phyloP scores from a whole-genome alignment of 2,797 vertebrate species.

The Lindbergichthys nudifrons region DNA sequence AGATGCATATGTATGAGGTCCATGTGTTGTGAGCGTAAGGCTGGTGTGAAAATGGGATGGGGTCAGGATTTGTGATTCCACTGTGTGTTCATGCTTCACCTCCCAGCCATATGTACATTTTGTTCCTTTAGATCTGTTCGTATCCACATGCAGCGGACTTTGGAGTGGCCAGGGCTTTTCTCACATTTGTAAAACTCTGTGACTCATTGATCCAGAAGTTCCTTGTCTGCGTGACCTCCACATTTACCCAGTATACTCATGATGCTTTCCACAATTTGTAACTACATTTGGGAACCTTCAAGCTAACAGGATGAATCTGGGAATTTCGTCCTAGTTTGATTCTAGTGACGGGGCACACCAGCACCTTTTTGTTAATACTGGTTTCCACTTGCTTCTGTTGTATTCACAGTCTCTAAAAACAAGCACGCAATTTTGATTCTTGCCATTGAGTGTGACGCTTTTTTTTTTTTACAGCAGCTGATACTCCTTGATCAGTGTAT shows the following conservation, averaged over 20 bases:
- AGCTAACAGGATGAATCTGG: slow-evolving; percentile 42
- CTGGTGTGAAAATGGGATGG: slow-evolving; percentile 12
- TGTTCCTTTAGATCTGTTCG: slow-evolving; percentile 59
- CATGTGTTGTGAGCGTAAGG: background rate
- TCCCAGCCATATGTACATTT: slow-evolving; percentile 56
- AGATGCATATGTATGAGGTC: slow-evolving; percentile 17
- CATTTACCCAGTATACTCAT: background rate
- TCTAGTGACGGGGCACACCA: slow-evolving; percentile 41
- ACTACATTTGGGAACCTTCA: slow-evolving; percentile 23
- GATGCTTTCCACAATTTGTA: slow-evolving; percentile 27
- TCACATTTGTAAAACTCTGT: slow-evolving; percentile 45
- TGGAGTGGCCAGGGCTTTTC: slow-evolving; percentile 53
- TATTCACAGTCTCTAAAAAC: slow-evolving; percentile 19
- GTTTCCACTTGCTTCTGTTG: slow-evolving; percentile 44
- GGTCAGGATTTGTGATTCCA: slow-evolving; percentile 43
- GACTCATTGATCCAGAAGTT: slow-evolving; percentile 62
- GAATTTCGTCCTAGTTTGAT: slow-evolving; percentile 45
- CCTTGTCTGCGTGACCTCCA: slow-evolving; percentile 50
- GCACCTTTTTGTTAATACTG: slow-evolving; percentile 42
- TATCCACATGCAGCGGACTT: slow-evolving; percentile 72
- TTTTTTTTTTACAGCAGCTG: slow-evolving; percentile 53
- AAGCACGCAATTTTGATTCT: slow-evolving; percentile 39
- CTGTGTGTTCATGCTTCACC: slow-evolving; percentile 19
- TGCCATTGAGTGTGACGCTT: slow-evolving; percentile 18
- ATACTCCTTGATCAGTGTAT: slow-evolving; percentile 46